A percentile compares a stretch with the other conserved stretches of the same genome.
phyloP scores from a whole-genome alignment of 2,797 vertebrate genomes.

The Psittacula echo region DNA sequence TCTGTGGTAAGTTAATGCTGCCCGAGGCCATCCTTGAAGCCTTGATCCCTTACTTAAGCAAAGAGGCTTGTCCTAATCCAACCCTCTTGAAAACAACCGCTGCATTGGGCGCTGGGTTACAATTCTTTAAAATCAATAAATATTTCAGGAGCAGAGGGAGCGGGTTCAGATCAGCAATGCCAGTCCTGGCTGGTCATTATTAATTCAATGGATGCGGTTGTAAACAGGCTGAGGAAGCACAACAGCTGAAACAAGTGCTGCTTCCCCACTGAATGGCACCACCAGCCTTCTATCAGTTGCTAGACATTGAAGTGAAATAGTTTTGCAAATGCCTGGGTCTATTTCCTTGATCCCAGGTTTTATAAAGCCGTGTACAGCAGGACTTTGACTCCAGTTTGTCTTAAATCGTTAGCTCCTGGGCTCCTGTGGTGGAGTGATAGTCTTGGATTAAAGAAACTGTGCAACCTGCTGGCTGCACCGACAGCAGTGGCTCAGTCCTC shows the following conservation, averaged over 20 bases:
- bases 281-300: background rate
- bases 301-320: accelerated
- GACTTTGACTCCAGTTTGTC: background rate
- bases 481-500: accelerated
- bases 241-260: background rate
- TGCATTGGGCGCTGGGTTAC: background rate
- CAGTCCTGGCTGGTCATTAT: slow-evolving; percentile 40
- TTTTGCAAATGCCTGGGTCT: background rate
- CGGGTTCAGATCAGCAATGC: background rate
- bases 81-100: background rate
- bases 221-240: slow-evolving; percentile 43
- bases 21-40: background rate
- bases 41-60: background rate
- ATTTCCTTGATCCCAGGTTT: background rate
- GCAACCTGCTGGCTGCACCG: background rate
- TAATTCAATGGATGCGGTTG: slow-evolving; percentile 51
- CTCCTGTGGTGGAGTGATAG: no score
- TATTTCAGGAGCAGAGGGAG: slow-evolving; percentile 60
- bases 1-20: accelerated
- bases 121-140: slow-evolving; percentile 45
- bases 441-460: background rate
- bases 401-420: background rate
- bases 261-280: background rate
- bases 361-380: background rate
- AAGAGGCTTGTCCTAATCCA: background rate